These are phyloP conservation scores for Brachyptera risi DNA, from an alignment of 2,888 invertebrate species.

Conservation along the genomic window DNA sequence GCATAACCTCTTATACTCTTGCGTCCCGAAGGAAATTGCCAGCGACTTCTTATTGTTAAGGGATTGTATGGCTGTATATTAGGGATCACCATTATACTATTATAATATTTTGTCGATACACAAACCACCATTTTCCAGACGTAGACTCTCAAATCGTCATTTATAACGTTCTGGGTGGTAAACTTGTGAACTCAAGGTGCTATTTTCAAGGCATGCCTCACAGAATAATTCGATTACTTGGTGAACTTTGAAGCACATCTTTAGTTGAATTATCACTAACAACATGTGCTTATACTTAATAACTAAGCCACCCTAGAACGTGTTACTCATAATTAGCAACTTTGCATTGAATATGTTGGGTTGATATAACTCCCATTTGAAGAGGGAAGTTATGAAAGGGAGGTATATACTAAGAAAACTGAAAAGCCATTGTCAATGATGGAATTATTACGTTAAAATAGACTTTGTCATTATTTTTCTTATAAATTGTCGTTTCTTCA, in stretches of 20 bases:
- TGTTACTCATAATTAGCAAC: conserved; percentile 8
- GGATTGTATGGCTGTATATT: conserved; percentile 7
- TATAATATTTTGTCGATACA: neutral
- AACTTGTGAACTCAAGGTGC: neutral
- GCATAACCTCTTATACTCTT: neutral
- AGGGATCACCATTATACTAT: neutral
- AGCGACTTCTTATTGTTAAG: conserved; percentile 5
- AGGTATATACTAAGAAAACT: neutral
- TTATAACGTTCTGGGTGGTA: neutral
- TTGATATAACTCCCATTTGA: neutral
- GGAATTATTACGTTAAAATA: conserved; percentile 8
- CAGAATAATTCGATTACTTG: conserved; percentile 10
- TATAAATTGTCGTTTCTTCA: conserved; percentile 13
- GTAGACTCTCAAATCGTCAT: neutral
- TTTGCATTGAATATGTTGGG: neutral
- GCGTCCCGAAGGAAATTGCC: conserved; percentile 6
- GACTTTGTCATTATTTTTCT: conserved; percentile 17
- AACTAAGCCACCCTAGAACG: conserved; percentile 1
- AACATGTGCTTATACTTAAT: conserved; percentile 16
- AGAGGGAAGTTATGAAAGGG: neutral
- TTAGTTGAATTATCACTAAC: conserved; percentile 16
- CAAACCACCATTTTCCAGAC: neutral
- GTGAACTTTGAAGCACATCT: conserved; percentile 15
- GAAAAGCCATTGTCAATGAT: neutral
- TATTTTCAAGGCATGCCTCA: neutral